Evolutionary conservation across 2,113 vertebrate species (phyloP).

Genomic region (Poicephalus meyeri): DNA sequence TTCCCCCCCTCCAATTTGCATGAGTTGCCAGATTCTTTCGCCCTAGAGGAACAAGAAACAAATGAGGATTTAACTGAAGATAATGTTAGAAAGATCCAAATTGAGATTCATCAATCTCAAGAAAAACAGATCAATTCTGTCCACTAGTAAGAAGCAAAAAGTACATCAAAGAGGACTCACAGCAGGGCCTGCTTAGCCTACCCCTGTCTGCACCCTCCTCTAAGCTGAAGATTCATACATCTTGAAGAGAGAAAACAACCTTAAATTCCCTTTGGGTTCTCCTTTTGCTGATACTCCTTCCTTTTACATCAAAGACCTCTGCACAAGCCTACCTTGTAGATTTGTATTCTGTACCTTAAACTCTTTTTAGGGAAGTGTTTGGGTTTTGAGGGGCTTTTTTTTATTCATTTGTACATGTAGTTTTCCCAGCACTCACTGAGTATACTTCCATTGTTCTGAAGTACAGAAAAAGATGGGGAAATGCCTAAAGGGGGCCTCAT

Average conservation of each 20-base stretch:
- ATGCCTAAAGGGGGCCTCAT: not conserved
- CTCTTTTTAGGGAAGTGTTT: not conserved
- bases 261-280: not conserved
- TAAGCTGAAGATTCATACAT: not conserved
- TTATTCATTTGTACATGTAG: not conserved
- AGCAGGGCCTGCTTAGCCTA: not conserved
- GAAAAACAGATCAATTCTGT: not conserved
- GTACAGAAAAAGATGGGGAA: not conserved
- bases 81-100: not conserved
- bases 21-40: not conserved
- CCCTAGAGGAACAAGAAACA: not conserved
- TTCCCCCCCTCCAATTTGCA: not conserved
- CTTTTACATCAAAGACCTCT: not conserved
- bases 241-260: not conserved
- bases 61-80: not conserved
- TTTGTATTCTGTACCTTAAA: not conserved
- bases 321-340: not conserved
- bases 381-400: not conserved
- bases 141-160: not conserved
- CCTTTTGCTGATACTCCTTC: not conserved
- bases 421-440: not conserved
- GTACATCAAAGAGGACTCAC: not conserved
- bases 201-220: not conserved
- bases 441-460: not conserved
- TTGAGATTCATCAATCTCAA: not conserved